A percentile compares a stretch with the other conserved stretches of the same genome.
Conservation (phyloP, 1,140 invertebrate species). For the Meloidogyne floridensis region DNA sequence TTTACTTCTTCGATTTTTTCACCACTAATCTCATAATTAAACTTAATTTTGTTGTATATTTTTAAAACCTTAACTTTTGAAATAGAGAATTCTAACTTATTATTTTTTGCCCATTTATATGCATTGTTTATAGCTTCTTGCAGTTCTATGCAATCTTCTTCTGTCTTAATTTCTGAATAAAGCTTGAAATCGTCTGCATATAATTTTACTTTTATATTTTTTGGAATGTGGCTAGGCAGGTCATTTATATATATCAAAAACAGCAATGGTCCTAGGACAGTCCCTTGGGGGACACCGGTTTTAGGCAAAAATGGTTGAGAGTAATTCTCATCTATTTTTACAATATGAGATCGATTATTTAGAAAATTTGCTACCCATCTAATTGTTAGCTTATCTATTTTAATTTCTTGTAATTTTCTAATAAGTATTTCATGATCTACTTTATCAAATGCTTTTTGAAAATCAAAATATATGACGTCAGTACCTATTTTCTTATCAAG, state of each 20-base stretch:
- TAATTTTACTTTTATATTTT: neutral
- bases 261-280: constrained; percentile 22
- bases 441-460: constrained; percentile 17
- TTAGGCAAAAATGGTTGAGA: neutral
- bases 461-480: constrained; percentile 17
- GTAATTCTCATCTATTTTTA: neutral
- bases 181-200: constrained; percentile 23
- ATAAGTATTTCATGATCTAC: neutral
- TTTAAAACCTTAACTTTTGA: neutral
- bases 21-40: no score
- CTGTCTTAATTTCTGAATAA: neutral
- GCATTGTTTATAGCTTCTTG: neutral
- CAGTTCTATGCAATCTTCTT: neutral
- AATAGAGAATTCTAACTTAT: neutral
- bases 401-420: neutral
- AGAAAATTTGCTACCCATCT: neutral
- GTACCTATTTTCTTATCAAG: neutral
- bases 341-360: no score
- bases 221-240: neutral
- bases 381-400: neutral
- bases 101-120: neutral
- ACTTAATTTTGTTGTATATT: no score
- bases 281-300: constrained; percentile 12
- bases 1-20: no score
- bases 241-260: constrained; percentile 28